Base-by-base conservation (phyloP, 1,140 invertebrate genomes). In the Caerostris extrusa region DNA sequence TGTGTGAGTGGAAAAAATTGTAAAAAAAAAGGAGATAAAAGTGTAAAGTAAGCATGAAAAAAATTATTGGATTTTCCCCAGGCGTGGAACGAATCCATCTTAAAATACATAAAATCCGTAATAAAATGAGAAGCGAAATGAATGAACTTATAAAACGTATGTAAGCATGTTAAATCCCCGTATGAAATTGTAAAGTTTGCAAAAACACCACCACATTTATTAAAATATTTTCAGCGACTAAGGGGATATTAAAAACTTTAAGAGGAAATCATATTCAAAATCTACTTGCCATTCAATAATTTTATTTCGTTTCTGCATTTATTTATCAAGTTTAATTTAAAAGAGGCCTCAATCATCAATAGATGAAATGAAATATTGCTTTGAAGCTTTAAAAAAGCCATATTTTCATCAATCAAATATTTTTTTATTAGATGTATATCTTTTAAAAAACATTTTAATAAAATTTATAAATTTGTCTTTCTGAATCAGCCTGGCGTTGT, bases 61-160 rank as follows among this genome's bases (percentile, higher is more conserved):
- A 77, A 77, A 77, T 34, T 14, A 71, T 34, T 0, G 2, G 34
- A 77, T 2, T 14, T 10, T 5, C 71, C 71, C 34, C 71, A 53
- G 71, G 71, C 71, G 71, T 10, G 71, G 34, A 77, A 34, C 14
- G 34, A 77, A 77, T 77, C 34, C 71, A 77, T 4, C 7, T 77
- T 34, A 34, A 77, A 77, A 50, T 77, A 77, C 71, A 77, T 77
- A 53, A 77, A 77, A 50, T 53, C 71, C 50, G 71, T 77, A 77
- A 77, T 83, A 83, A 83, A 83, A 83, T 19, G 56, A 58, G 82
- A 83, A 83, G 57, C 57, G 82, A 56, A 83, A 83, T 83, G 82
- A 83, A 57, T 83, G 57, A 83, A 83, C 82, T 83, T 83, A 58
- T 83, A 83, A 83, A 83, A 83, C 82, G 82, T 83, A 19, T 19